Conservation (phyloP, 1,140 invertebrate species). For the Akabosia matsudoensis region DNA sequence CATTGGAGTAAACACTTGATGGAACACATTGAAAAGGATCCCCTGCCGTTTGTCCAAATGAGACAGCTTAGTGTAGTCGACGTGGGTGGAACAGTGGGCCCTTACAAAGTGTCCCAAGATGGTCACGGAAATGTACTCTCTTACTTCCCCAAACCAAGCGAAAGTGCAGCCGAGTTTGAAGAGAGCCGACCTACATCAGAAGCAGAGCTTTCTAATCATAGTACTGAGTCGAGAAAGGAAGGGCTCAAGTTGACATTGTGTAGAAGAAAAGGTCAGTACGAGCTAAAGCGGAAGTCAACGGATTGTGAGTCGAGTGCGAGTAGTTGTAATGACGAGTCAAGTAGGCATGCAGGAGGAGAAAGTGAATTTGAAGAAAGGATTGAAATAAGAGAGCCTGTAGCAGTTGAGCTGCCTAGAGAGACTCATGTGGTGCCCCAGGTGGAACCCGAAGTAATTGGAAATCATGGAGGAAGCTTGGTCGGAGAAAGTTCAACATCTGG, state of each 20-base stretch:
- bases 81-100: background rate
- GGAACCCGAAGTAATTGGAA: too few species aligned
- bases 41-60: constrained; percentile 36
- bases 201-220: background rate
- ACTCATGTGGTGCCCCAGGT: too few species aligned
- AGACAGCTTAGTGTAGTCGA: constrained; percentile 29
- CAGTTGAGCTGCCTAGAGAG: too few species aligned
- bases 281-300: background rate
- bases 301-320: background rate
- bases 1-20: constrained; percentile 31
- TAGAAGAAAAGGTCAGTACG: background rate
- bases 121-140: background rate
- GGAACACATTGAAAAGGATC: constrained; percentile 33
- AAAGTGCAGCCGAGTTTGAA: background rate
- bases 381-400: too few species aligned
- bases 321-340: too few species aligned
- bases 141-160: background rate
- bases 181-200: background rate
- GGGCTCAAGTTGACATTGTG: constrained; percentile 2
- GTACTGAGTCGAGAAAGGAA: background rate
- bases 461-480: too few species aligned
- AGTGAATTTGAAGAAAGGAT: too few species aligned
- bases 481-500: too few species aligned
- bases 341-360: too few species aligned
- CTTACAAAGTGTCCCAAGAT: background rate